phyloP scores from a whole-genome alignment of 2,113 vertebrate species.

The Paralichthys olivaceus region DNA sequence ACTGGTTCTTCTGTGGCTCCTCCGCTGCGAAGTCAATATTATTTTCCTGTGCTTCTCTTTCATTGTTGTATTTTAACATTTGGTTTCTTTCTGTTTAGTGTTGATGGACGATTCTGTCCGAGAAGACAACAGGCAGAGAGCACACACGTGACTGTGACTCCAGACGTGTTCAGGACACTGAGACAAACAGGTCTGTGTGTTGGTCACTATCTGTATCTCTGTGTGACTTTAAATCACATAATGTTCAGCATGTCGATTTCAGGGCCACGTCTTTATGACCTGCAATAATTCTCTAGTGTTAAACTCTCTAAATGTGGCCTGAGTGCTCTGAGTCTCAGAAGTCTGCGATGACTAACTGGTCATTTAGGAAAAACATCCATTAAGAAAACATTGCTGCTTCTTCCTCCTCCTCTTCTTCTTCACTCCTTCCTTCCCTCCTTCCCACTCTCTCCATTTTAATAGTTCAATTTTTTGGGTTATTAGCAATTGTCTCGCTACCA shows the following conservation, averaged over 20 bases:
- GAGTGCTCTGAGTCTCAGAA: background rate
- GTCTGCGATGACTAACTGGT: slow-evolving; percentile 29
- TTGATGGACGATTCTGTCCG: slow-evolving; percentile 31
- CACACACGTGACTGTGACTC: slow-evolving; percentile 34
- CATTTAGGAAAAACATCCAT: slow-evolving; percentile 64
- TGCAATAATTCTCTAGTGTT: background rate
- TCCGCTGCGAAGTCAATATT: background rate
- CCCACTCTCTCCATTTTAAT: slow-evolving; percentile 59
- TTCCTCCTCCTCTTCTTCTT: slow-evolving; percentile 5
- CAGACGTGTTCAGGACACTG: slow-evolving; percentile 56
- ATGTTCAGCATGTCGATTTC: slow-evolving; percentile 27
- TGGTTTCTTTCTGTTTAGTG: slow-evolving; percentile 28
- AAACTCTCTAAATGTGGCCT: slow-evolving; percentile 44
- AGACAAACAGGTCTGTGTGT: slow-evolving; percentile 63
- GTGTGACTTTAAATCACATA: slow-evolving; percentile 29
- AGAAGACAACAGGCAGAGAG: slow-evolving; percentile 38
- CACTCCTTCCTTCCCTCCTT: slow-evolving; percentile 31
- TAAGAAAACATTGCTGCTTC: slow-evolving; percentile 54
- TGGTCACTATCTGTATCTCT: slow-evolving; percentile 7
- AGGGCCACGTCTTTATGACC: slow-evolving; percentile 38
- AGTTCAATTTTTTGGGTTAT: slow-evolving; percentile 65
- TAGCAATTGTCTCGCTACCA: slow-evolving; percentile 68
- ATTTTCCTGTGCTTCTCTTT: no score
- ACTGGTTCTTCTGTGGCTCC: background rate
- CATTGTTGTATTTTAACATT: background rate